Evolutionary conservation across 2,888 invertebrate species (phyloP), one percentile per base, ranked within the genome.

Genomic region (Mechanitis messenoides): DNA sequence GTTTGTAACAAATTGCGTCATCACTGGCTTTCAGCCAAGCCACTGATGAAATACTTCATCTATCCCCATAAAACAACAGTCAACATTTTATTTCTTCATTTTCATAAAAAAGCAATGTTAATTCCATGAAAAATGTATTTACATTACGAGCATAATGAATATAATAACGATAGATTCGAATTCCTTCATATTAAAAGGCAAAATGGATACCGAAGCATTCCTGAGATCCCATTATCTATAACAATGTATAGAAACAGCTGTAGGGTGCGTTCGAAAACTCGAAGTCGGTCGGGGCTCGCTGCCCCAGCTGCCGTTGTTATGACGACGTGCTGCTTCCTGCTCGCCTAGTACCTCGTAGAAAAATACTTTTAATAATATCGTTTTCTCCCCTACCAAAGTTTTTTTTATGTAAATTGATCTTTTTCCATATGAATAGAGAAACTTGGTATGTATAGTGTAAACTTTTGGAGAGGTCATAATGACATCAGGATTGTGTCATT

Each of bases 241-340:
- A 73, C 69, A 61, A 73, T 74, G 73, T 81, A 79, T 81, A 80
- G 72, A 74, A 80, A 80, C 81, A 80, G 80, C 79, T 81, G 83
- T 79, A 74, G 77, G 79, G 78, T 75, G 76, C 79, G 81, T 82
- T 81, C 81, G 80, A 81, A 84, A 84, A 72, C 74, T 72, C 73
- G 73, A 70, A 71, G 72, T 72, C 63, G 69, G 45, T 71, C 74
- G 73, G 73, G 74, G 74, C 75, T 78, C 72, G 72, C 77, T 73
- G 74, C 78, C 83, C 83, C 75, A 72, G 71, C 74, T 75, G 67
- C 72, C 74, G 81, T 83, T 81, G 81, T 81, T 80, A 80, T 81
- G 80, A 78, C 76, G 78, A 85, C 85, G 72, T 75, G 72, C 71
- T 74, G 83, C 83, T 84, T 85, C 82, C 83, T 87, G 79, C 72